Evolutionary conservation across 2,797 vertebrate species (phyloP), one percentile per base, ranked within the genome.

Genomic region (Pangasius larnaudii): DNA sequence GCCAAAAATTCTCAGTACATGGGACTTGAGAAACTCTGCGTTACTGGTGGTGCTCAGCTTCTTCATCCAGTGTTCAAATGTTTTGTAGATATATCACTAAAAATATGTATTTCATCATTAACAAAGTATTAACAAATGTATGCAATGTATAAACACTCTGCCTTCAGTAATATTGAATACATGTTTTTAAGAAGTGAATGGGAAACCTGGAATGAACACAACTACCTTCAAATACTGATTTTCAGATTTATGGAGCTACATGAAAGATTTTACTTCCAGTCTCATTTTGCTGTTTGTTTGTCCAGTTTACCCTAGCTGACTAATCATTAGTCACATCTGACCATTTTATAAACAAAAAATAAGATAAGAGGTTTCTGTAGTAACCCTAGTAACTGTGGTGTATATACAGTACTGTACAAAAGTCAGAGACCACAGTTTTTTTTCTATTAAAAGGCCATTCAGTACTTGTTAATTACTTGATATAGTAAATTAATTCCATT

Each of bases 51-150:
- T 79, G 72, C 61, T 74, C 58, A 33, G 91, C 90, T 90, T 90
- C 87, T 83, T 85, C 83, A 90, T 80, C 87, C 92, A 89, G 89
- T 89, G 59, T 90, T 90, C 83, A 89, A 87, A 90, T 91, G 67
- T 91, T 90, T 92, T 95, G 92, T 96, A 94, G 93, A 96, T 93
- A 93, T 91, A 84, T 95, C 95, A 95, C 93, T 92, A 92, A 94
- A 93, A 91, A 89, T 94, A 94, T 93, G 91, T 94, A 93, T 95
- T 92, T 94, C 91, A 91, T 94, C 92, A 84, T 96, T 96, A 95
- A 95, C 93, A 94, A 94, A 90, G 93, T 95, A 95, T 95, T 96
- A 96, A 95, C 93, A 93, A 87, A 89, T 95, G 94, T 96, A 95
- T 95, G 93, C 95, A 94, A 95, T 92, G 92, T 94, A 95, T 94